Conservation (phyloP, 2,888 invertebrate species). For the Cerastoderma edule region DNA sequence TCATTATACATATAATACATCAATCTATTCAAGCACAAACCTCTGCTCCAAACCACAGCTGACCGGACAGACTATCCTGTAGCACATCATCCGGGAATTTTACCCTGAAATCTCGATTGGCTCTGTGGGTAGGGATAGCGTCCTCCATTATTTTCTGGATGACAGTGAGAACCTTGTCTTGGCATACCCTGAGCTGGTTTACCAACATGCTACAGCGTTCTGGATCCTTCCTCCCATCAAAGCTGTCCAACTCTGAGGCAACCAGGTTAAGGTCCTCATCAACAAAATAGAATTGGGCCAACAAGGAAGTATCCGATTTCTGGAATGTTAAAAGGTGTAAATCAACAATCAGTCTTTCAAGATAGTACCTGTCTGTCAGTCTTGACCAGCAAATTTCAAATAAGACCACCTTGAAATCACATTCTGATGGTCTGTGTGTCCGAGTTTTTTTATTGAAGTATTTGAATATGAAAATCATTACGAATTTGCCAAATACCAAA, state of each 20-base stretch:
- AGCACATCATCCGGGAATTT: conserved; percentile 99
- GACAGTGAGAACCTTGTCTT: conserved; percentile 93
- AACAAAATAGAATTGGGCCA: conserved; percentile 99
- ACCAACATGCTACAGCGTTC: conserved; percentile 95
- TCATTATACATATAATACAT: too few relatives aligned
- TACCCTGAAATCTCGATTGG: conserved; percentile 96
- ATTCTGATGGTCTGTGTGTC: too few relatives aligned
- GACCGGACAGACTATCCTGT: conserved; percentile 98
- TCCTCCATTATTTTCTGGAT: conserved; percentile 98
- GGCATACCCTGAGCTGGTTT: conserved; percentile 92
- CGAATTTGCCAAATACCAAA: too few relatives aligned
- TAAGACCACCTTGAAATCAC: neutral
- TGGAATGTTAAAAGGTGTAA: conserved; percentile 48
- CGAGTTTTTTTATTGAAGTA: too few relatives aligned
- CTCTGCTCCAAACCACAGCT: conserved; percentile 99
- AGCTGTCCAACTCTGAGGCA: conserved; percentile 98
- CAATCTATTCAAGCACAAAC: too few relatives aligned
- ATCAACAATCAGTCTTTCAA: neutral
- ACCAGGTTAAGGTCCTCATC: conserved; percentile 98
- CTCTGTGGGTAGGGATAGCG: conserved; percentile 92
- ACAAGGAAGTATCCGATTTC: conserved; percentile 91
- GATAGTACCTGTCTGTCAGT: neutral
- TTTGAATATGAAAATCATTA: too few relatives aligned
- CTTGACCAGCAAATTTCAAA: too few relatives aligned
- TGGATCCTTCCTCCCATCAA: conserved; percentile 99